Evolutionary conservation across 2,888 invertebrate species (phyloP), one percentile per base, ranked within the genome.

Genomic region (Tinea trinotella): DNA sequence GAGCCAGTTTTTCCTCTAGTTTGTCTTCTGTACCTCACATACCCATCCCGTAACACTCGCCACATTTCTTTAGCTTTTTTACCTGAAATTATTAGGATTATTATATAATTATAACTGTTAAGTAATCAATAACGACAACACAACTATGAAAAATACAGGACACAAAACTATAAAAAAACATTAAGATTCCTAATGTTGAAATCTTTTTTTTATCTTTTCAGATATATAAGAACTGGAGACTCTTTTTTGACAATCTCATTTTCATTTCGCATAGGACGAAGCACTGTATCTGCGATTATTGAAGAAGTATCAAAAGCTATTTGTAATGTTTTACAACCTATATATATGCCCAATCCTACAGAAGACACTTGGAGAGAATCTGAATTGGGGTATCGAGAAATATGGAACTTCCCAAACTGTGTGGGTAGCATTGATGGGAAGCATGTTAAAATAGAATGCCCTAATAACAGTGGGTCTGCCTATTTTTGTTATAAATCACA

Each of bases 41-140:
- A 68, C 13, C 64, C 63, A 48, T 69, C 69, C 61, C 65, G 61
- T 18, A 69, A 59, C 0, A 64, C 66, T 56, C 68, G 68, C 68
- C 69, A 69, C 61, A 68, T 68, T 5, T 61, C 61, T 59, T 58
- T 65, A 34, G 64, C 63, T 35, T 62, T 54, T 5, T 66, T 63
- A 59, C 59, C 69, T 69, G 59, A 4, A 61, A 58, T 19, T 19
- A 17, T 12, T 10, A n/a, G 12, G 50, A 50, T n/a, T 20, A n/a
- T n/a, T 10, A 18, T 20, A 18, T n/a, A 20, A 19, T 10, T 18
- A 18, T n/a, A n/a, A n/a, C n/a, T n/a, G n/a, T n/a, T n/a, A n/a
- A n/a, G n/a, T n/a, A n/a, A n/a, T n/a, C n/a, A n/a, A n/a, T n/a
- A n/a, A n/a, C n/a, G n/a, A n/a, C n/a, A n/a, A n/a, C n/a, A n/a